Base-by-base conservation (phyloP, 1,140 invertebrate species). In the Atta colombica region DNA sequence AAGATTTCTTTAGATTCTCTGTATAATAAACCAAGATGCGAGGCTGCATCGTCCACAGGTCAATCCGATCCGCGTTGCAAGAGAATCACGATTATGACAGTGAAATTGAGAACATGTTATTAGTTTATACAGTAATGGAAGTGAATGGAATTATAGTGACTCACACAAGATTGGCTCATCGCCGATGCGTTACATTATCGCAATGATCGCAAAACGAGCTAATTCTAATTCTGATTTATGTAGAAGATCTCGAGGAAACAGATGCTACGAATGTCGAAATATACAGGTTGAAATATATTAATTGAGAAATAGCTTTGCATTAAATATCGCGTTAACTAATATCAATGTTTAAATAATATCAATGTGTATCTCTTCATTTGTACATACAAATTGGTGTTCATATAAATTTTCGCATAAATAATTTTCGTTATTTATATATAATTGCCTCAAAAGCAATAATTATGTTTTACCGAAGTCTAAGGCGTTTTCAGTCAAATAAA, bases 101-200 rank as follows among this genome's bases (percentile, higher is more conserved):
- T 35, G 68, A 82, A 82, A 82, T 82, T 72, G 78, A 82, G 68
- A 82, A 82, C 78, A 4, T 72, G 68, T 72, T 82, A 60, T 82
- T 82, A 82, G 53, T 72, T 72, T 82, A 82, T 53, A 14, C 12
- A 49, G 21, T 39, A n/a, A 21, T 10, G 45, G 45, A 28, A 18
- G 55, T 25, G 25, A 72, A 61, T 82, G 68, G 78, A 82, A 72
- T 72, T 82, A 60, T 60, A 60, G 78, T 82, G 78, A 72, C 68
- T 82, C 78, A 82, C 25, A 72, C 25, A 18, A 49, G 78, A 72
- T 82, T 82, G 78, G 21, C 25, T 72, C 66, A 82, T 61, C 51
- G 78, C 0, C 66, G 66, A 58, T 71, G 66, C 25, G 35, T 16
- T 25, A 53, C 78, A 12, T 45, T 81, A 82, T 82, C 66, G 78